These are phyloP conservation scores for Gymnobelideus leadbeateri DNA, from an alignment of 2,113 vertebrate species.

Conservation along the genomic window DNA sequence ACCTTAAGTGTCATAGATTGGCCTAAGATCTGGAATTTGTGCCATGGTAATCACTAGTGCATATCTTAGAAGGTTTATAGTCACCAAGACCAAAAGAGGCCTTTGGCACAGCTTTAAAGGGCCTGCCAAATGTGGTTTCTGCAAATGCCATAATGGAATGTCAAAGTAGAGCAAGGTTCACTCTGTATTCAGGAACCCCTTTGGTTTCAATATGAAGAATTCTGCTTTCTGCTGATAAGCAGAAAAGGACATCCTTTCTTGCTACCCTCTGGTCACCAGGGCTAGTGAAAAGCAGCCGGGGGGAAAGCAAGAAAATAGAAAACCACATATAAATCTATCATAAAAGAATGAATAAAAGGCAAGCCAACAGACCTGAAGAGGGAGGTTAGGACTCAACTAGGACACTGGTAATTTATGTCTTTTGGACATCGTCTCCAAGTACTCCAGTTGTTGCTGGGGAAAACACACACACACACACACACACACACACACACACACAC, in stretches of 20 bases:
- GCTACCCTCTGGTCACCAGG: not conserved
- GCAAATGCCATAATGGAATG: slow-evolving; percentile 40
- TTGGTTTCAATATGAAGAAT: not conserved
- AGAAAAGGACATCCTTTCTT: not conserved
- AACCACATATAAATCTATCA: not conserved
- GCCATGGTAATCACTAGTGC: not conserved
- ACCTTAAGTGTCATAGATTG: not conserved
- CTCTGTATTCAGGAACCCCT: slow-evolving; percentile 32
- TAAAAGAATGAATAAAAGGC: not conserved
- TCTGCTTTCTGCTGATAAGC: not conserved
- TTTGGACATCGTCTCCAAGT: slow-evolving; percentile 12
- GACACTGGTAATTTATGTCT: not conserved
- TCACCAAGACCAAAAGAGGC: not conserved
- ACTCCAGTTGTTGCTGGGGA: not conserved
- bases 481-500: not conserved
- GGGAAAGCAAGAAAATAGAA: not conserved
- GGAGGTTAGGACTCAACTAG: not conserved
- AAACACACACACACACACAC: not conserved
- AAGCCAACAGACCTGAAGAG: not conserved
- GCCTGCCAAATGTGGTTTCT: not conserved
- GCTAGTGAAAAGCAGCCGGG: not conserved
- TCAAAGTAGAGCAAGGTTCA: not conserved
- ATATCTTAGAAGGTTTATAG: not conserved
- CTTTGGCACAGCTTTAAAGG: not conserved
- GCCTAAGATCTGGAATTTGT: not conserved